phyloP scores from a whole-genome alignment of 2,797 vertebrate species.

The Alfaro cultratus region DNA sequence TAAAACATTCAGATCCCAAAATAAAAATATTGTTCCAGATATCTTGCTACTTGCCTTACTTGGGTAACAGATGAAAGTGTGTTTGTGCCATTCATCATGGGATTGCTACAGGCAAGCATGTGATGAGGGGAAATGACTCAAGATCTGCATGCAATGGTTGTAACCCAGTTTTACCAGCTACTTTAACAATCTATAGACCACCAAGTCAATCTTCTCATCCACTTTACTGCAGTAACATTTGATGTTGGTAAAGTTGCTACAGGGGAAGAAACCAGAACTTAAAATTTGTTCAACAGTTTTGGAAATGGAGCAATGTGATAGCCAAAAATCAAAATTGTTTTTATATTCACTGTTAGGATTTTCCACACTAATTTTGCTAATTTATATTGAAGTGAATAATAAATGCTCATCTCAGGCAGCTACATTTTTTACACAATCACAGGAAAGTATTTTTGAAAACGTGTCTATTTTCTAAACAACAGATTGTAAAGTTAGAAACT shows the following conservation, averaged over 20 bases:
- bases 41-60: slow-evolving; percentile 4
- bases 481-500: too few species aligned
- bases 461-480: neutral
- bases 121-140: slow-evolving; percentile 30
- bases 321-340: neutral
- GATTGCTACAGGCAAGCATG: slow-evolving; percentile 15
- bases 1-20: slow-evolving; percentile 14
- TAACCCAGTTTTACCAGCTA: slow-evolving; percentile 2
- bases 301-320: neutral
- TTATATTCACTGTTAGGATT: neutral
- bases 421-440: neutral
- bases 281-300: neutral
- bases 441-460: neutral
- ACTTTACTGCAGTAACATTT: neutral
- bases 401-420: neutral
- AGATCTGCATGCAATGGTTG: slow-evolving; percentile 30
- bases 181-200: neutral
- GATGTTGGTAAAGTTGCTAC: neutral
- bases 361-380: neutral
- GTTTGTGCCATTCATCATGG: slow-evolving; percentile 18
- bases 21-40: slow-evolving; percentile 19
- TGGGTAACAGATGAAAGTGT: slow-evolving; percentile 10
- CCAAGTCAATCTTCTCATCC: neutral
- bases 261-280: neutral
- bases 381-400: neutral